Evolutionary conservation across 2,888 invertebrate species (phyloP), one percentile per base, ranked within the genome.

Genomic region (Lasioglossum leucozonium): DNA sequence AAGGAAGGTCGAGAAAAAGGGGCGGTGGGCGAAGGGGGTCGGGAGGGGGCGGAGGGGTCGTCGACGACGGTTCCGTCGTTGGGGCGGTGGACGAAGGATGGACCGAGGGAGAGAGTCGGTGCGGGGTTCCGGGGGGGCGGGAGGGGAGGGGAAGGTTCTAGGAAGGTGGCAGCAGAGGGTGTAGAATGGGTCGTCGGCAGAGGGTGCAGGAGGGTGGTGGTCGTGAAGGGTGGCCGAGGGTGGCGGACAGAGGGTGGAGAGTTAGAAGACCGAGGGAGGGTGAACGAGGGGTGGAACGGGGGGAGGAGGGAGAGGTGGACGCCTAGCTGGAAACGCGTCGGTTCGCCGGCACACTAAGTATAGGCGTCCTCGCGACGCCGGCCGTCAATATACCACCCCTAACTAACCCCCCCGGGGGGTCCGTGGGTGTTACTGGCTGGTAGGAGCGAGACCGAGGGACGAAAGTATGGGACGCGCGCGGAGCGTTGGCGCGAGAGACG

Each of bases 291-390:
- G 84, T 71, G 75, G 51, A 69, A 71, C 75, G 85, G 72, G 79
- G 86, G 85, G 81, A 84, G 72, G 79, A 85, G 85, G 81, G 85
- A 85, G 79, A 86, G 78, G 88, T 83, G 88, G 89, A 84, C 82
- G 88, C 88, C 90, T 86, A 88, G 92, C 90, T 93, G 93, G 93
- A 94, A 94, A 93, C 92, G 93, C 94, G 93, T 93, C 90, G 92
- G 93, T 93, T 93, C 94, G 92, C 93, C 90, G 91, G 94, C 93
- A 94, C 94, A 94, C 94, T 94, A 94, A 94, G 94, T 94, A 94
- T 94, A 94, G 94, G 94, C 94, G 94, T 94, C 94, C 94, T 94
- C 94, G 94, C 94, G 94, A 94, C 94, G 94, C 94, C 94, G 93
- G 93, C 94, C 94, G 94, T 94, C 94, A 93, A 95, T 95, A 94